A percentile compares a stretch with the other conserved stretches of the same genome.
Evolutionary conservation across 2,113 vertebrate species (phyloP).

Genomic region (Sebastes schlegelii): DNA sequence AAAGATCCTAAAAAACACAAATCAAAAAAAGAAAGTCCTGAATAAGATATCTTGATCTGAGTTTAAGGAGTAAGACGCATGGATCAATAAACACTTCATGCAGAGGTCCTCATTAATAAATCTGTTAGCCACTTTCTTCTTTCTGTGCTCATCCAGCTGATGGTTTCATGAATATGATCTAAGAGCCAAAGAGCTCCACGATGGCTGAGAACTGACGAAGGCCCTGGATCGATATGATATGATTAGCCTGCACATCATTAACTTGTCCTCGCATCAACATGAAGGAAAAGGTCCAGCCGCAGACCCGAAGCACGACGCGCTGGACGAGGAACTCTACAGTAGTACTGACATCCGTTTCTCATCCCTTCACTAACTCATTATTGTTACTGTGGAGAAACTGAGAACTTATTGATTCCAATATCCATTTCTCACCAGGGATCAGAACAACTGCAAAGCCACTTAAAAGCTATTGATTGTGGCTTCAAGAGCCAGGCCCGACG

Average conservation of each 20-base stretch:
- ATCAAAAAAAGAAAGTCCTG: too few species aligned
- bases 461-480: slow-evolving; percentile 80
- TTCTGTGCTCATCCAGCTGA: not conserved
- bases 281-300: slow-evolving; percentile 13
- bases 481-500: slow-evolving; percentile 62
- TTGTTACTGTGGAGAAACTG: slow-evolving; percentile 56
- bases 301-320: not conserved
- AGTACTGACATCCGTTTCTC: slow-evolving; percentile 1
- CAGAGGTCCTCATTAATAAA: slow-evolving; percentile 12
- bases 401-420: slow-evolving; percentile 80
- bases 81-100: not conserved
- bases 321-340: not conserved
- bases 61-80: not conserved
- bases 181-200: slow-evolving; percentile 12
- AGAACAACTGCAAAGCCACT: slow-evolving; percentile 76
- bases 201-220: slow-evolving; percentile 1
- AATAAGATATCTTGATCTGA: not conserved
- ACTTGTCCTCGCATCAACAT: not conserved
- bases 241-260: slow-evolving; percentile 49
- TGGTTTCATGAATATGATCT: slow-evolving; percentile 8
- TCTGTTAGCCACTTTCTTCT: slow-evolving; percentile 5
- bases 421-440: slow-evolving; percentile 78
- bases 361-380: slow-evolving; percentile 47
- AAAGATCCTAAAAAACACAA: too few species aligned
- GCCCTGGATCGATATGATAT: slow-evolving; percentile 16